Evolutionary conservation across 2,113 vertebrate species (phyloP), one percentile per base, ranked within the genome.

Genomic region (Smithornis capensis): DNA sequence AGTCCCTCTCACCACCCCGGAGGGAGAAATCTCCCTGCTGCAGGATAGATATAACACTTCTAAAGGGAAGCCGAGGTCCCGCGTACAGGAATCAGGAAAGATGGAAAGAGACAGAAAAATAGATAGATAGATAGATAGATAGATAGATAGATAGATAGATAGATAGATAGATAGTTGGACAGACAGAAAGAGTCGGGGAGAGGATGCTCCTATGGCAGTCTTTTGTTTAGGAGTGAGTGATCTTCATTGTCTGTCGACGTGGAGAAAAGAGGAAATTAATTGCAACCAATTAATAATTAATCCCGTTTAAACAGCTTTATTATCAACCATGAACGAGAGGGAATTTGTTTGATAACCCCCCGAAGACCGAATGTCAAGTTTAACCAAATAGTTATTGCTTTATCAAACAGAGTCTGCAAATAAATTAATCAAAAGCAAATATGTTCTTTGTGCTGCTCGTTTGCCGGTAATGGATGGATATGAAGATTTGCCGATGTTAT

Each of bases 401-500:
- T 98, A 99, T 99, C 99, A 99, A 98, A 98, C 98, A 98, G 98
- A 98, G 98, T 98, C 98, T 98, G 98, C 98, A 97, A 98, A 98
- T 98, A 99, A 99, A 99, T 99, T 99, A 99, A 99, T 99, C 99
- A 99, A 98, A 98, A 98, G 96, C 98, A 98, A 98, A 97, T 98
- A 98, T 97, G 98, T 98, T 97, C 97, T 98, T 98, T 97, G 98
- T 98, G 98, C 89, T 92, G 98, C 98, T 99, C 98, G 98, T 99
- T 99, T 98, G 98, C 97, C 94, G 91, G 98, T 99, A 99, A 99
- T 99, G 99, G 98, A 99, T 99, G 99, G 98, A 97, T 98, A 99
- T 98, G 98, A 99, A 98, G 98, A 99, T 99, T 98, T 98, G 98
- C 98, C 98, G 98, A 99, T 99, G 99, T 99, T 99, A 99, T 99